Percentiles rank a stretch among this genome's conserved stretches.
These are phyloP conservation scores for Horisme vitalbata DNA, from an alignment of 2,888 invertebrate genomes.

Conservation along the genomic window DNA sequence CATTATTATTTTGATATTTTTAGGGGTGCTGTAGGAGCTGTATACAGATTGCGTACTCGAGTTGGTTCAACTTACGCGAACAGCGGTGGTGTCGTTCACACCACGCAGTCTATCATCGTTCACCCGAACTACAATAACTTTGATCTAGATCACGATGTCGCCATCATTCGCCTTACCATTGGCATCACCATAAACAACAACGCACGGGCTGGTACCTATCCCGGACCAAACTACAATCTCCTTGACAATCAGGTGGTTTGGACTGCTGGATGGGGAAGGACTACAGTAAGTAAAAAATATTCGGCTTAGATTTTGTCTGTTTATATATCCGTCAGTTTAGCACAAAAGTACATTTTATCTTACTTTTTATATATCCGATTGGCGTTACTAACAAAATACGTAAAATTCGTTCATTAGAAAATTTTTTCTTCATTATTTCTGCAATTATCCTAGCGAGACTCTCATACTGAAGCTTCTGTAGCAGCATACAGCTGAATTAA, in stretches of 20 bases:
- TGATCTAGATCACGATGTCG: conserved; percentile 45
- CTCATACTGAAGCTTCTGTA: too few species aligned
- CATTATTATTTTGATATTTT: conserved; percentile 12
- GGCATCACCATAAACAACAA: conserved; percentile 21
- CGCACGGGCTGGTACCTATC: conserved; percentile 25
- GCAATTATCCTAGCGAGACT: too few species aligned
- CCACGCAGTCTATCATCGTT: conserved; percentile 22
- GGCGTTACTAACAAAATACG: too few species aligned
- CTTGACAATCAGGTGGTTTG: conserved; percentile 49
- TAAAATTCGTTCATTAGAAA: too few species aligned
- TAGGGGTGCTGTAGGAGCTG: conserved; percentile 31
- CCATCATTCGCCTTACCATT: conserved; percentile 38
- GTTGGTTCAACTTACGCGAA: conserved; percentile 50
- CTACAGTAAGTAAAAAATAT: conserved; percentile 42
- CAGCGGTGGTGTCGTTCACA: conserved; percentile 47
- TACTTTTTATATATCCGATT: too few species aligned
- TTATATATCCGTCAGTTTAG: too few species aligned
- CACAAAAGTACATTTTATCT: too few species aligned
- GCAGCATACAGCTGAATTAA: too few species aligned
- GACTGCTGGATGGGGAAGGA: conserved; percentile 60
- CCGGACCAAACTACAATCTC: conserved; percentile 45
- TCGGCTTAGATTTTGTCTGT: too few species aligned
- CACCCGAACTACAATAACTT: conserved; percentile 52
- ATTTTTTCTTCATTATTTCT: too few species aligned
- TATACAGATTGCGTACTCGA: conserved; percentile 43